Evolutionary conservation across 2,113 vertebrate species (phyloP).

Genomic region (Phylloscopus whistleri): DNA sequence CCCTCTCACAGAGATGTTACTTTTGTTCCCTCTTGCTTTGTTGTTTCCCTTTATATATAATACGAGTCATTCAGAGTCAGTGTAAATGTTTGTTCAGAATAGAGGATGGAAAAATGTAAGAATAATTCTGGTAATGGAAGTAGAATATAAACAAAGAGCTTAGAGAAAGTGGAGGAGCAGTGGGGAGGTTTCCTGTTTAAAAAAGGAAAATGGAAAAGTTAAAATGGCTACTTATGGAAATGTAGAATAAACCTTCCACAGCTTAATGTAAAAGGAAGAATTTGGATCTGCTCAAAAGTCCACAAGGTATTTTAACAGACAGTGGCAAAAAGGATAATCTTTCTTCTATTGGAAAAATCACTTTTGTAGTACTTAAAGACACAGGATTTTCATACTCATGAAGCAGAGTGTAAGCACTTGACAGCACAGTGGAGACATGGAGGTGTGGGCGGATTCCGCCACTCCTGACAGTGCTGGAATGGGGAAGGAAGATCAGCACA

Average conservation of each 20-base stretch:
- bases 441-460: not conserved
- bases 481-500: not conserved
- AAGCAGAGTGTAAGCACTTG: not conserved
- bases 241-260: conserved; percentile 36
- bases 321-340: not conserved
- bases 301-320: not conserved
- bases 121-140: conserved; percentile 61
- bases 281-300: not conserved
- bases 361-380: not conserved
- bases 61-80: not conserved
- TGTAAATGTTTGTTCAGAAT: conserved; percentile 52
- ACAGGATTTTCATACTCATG: not conserved
- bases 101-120: conserved; percentile 54
- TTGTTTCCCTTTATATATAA: conserved; percentile 12
- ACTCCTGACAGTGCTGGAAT: not conserved
- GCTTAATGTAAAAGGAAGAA: conserved; percentile 11
- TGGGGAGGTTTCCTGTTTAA: conserved; percentile 64
- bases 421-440: not conserved
- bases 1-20: not conserved
- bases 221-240: conserved; percentile 53
- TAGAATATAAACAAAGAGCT: conserved; percentile 59
- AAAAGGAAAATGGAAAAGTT: conserved; percentile 59
- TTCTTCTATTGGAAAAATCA: not conserved
- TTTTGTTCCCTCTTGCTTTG: conserved; percentile 26
- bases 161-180: conserved; percentile 56